Conservation (phyloP, 2,113 vertebrate genomes). For the Muscicapa adusta region DNA sequence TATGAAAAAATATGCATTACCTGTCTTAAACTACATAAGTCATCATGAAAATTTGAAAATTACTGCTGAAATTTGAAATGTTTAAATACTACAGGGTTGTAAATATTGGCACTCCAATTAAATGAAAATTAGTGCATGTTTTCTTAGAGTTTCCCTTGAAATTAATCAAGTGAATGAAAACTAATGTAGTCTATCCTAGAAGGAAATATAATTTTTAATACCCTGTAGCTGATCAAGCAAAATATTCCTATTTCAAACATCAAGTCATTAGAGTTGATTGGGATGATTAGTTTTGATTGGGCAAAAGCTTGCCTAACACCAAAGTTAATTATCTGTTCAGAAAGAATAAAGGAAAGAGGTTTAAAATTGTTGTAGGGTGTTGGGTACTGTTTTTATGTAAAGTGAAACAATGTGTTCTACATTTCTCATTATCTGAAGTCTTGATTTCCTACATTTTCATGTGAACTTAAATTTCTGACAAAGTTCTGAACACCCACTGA, state of each 20-base stretch:
- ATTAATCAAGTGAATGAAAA: conserved; percentile 39
- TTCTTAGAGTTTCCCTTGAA: conserved; percentile 9
- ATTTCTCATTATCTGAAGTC: not conserved
- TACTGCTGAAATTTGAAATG: not conserved
- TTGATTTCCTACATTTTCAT: not conserved
- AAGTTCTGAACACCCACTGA: not conserved
- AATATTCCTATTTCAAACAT: conserved; percentile 38
- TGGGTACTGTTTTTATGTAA: not conserved
- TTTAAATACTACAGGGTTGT: not conserved
- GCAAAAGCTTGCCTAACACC: conserved; percentile 10
- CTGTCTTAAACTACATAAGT: not conserved
- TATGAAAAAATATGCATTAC: not conserved
- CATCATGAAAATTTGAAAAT: not conserved
- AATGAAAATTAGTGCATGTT: not conserved
- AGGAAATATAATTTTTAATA: conserved; percentile 22
- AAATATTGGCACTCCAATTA: conserved; percentile 1
- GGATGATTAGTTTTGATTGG: conserved; percentile 39
- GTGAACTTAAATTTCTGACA: not conserved
- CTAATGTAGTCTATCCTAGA: not conserved
- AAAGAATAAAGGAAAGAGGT: not conserved
- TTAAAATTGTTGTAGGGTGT: not conserved
- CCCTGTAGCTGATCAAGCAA: not conserved
- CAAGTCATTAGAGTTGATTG: conserved; percentile 11
- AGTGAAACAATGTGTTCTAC: not conserved
- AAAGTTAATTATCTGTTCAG: conserved; percentile 19